phyloP scores from a whole-genome alignment of 2,888 invertebrate species.

The Sisyra nigra region DNA sequence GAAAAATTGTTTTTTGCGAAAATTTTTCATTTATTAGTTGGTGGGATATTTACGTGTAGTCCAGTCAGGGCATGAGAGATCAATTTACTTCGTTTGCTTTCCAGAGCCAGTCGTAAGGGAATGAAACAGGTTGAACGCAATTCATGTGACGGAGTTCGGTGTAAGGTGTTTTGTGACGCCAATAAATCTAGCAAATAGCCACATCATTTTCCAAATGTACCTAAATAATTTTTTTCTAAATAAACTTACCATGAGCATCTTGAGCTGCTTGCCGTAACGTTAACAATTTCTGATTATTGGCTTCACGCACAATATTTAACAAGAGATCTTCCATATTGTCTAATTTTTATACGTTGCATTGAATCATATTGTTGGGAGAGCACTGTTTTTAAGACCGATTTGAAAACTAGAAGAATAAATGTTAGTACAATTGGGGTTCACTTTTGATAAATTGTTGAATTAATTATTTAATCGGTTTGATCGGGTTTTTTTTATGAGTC shows the following conservation, averaged over 20 bases:
- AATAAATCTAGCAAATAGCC: slow-evolving; percentile 50
- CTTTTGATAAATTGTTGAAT: not conserved
- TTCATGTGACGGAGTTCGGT: slow-evolving; percentile 68
- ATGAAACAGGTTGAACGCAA: slow-evolving; percentile 69
- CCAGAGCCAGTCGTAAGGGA: slow-evolving; percentile 73
- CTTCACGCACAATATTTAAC: slow-evolving; percentile 70
- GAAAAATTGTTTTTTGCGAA: slow-evolving; percentile 11
- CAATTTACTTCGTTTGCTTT: slow-evolving; percentile 73
- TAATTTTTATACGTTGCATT: slow-evolving; percentile 2
- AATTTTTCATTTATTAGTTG: slow-evolving; percentile 3
- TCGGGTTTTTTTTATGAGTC: not conserved
- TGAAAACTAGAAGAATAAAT: not conserved
- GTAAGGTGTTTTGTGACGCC: slow-evolving; percentile 60
- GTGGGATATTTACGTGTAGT: slow-evolving; percentile 56
- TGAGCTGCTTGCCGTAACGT: slow-evolving; percentile 67
- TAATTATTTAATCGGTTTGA: not conserved
- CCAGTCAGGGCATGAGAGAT: slow-evolving; percentile 72
- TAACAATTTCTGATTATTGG: slow-evolving; percentile 59
- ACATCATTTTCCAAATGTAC: not conserved
- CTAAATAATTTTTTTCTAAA: not conserved
- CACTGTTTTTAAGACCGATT: not conserved
- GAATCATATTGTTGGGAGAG: not conserved
- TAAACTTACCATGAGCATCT: slow-evolving; percentile 62
- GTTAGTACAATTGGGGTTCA: not conserved
- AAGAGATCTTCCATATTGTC: slow-evolving; percentile 70